phyloP scores from a whole-genome alignment of 2,797 vertebrate genomes.

The Diplodus puntazzo region DNA sequence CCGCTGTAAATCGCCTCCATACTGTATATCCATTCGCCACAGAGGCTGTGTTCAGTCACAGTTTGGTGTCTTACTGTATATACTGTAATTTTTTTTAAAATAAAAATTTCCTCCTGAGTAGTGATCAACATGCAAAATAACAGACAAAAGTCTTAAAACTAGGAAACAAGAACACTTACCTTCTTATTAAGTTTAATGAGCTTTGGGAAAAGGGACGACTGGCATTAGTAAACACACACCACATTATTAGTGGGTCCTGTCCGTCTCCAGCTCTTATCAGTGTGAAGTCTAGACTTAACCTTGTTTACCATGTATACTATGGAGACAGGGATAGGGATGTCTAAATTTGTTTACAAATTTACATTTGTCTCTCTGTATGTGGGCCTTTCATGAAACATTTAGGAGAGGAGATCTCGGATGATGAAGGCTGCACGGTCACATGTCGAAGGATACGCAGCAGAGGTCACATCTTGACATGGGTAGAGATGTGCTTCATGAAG shows the following conservation, averaged over 20 bases:
- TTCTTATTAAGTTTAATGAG: slow-evolving; percentile 16
- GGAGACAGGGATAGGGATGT: slow-evolving; percentile 4
- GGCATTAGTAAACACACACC: slow-evolving; percentile 19
- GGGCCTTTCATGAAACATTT: slow-evolving; percentile 32
- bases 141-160: too few species aligned
- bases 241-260: slow-evolving; percentile 50
- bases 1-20: too few species aligned
- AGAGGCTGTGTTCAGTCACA: too few species aligned
- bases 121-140: too few species aligned
- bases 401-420: slow-evolving; percentile 31
- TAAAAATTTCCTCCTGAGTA: too few species aligned
- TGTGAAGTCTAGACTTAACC: slow-evolving; percentile 68
- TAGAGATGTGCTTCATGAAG: slow-evolving; percentile 18
- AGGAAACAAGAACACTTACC: not conserved
- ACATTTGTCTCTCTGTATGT: slow-evolving; percentile 11
- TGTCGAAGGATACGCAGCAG: slow-evolving; percentile 24
- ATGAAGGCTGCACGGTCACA: slow-evolving; percentile 57
- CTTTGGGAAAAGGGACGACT: slow-evolving; percentile 27
- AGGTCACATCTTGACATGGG: slow-evolving; percentile 36
- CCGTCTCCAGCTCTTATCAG: slow-evolving; percentile 65
- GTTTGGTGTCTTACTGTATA: too few species aligned
- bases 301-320: slow-evolving; percentile 60
- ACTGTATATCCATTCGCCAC: too few species aligned
- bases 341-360: slow-evolving; percentile 46
- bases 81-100: too few species aligned